Evolutionary conservation across 2,888 invertebrate species (phyloP).

Genomic region (Galeruca laticollis): DNA sequence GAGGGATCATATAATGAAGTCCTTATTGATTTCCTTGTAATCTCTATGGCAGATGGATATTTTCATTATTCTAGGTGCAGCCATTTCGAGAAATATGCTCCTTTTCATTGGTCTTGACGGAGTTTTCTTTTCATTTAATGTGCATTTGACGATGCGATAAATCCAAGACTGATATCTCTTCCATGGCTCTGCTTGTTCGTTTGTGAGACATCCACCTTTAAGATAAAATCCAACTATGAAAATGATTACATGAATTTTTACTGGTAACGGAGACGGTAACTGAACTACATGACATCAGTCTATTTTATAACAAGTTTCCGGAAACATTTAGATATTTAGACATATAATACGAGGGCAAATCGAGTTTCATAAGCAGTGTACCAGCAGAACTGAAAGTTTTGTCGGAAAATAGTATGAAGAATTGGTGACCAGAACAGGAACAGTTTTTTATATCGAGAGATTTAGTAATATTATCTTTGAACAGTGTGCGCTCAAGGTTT

Average conservation of each 20-base stretch:
- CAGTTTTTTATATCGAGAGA: no score
- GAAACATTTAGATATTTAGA: no score
- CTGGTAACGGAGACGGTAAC: not conserved
- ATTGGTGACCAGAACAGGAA: no score
- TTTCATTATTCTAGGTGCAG: conserved; percentile 52
- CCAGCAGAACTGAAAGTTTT: no score
- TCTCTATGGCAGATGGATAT: conserved; percentile 55
- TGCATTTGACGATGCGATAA: conserved; percentile 41
- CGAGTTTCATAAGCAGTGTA: no score
- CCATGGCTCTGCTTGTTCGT: conserved; percentile 21
- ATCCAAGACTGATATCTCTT: conserved; percentile 41
- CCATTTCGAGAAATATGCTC: conserved; percentile 42
- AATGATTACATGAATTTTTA: conserved; percentile 6
- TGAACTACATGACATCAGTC: no score
- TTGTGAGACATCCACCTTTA: conserved; percentile 16
- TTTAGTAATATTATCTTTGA: no score
- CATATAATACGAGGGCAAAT: no score
- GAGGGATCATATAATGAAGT: conserved; percentile 61
- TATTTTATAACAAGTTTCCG: no score
- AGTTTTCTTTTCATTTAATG: conserved; percentile 38
- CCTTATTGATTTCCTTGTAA: conserved; percentile 60
- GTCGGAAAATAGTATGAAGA: no score
- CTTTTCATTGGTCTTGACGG: conserved; percentile 40
- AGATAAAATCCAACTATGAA: conserved; percentile 18
- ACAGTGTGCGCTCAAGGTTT: no score